Conservation (phyloP, 2,113 vertebrate species). For the Psilopogon haemacephalus region DNA sequence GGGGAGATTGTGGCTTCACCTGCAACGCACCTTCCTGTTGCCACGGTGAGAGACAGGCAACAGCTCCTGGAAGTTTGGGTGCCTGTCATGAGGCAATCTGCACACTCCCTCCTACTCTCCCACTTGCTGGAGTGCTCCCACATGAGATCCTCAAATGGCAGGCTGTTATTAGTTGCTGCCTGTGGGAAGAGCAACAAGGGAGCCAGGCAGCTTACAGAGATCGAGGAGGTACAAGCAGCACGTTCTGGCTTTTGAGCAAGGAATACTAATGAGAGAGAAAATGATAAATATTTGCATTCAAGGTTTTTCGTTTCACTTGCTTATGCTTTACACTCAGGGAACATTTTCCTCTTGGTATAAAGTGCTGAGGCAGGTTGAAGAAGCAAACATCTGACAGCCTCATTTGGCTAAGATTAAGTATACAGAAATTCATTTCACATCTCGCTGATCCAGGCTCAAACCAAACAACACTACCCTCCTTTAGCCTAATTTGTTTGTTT, state of each 20-base stretch:
- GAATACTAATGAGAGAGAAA: constrained; percentile 25
- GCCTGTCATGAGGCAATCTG: not conserved
- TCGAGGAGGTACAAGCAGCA: not conserved
- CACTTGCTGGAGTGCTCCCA: not conserved
- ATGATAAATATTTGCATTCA: constrained; percentile 44
- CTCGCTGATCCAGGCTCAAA: constrained; percentile 5
- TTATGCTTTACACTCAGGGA: not conserved
- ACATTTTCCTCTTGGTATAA: constrained; percentile 32
- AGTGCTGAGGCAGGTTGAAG: constrained; percentile 55
- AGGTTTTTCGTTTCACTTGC: not conserved
- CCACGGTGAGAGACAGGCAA: fast-evolving
- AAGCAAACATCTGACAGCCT: constrained; percentile 60
- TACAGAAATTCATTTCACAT: constrained; percentile 61
- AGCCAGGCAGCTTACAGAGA: not conserved
- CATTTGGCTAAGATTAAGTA: constrained; percentile 68
- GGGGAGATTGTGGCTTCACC: not conserved
- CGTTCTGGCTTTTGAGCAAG: not conserved
- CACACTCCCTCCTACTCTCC: fast-evolving
- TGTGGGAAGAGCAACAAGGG: not conserved
- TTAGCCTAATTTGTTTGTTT: constrained; percentile 37
- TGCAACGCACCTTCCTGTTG: not conserved
- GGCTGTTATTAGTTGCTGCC: not conserved
- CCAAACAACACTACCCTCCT: not conserved
- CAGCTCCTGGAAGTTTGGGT: not conserved
- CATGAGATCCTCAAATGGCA: not conserved